Percentiles rank a stretch among this genome's conserved stretches.
Conservation (phyloP, 2,113 vertebrate species). For the Loxodonta africana region DNA sequence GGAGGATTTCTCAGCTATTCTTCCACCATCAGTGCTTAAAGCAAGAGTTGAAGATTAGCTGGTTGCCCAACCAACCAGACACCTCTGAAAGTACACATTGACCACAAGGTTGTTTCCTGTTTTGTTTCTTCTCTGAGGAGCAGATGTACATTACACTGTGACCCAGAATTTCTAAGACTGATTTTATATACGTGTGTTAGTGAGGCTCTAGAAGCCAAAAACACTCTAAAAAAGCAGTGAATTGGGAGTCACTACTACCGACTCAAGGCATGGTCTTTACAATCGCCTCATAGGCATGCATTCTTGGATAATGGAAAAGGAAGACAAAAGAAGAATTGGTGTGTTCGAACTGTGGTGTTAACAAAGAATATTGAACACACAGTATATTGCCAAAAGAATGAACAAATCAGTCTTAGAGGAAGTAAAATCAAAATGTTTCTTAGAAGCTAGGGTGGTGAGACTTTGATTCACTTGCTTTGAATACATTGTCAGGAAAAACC, state of each 20-base stretch:
- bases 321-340: neutral
- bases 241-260: neutral
- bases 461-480: neutral
- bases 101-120: neutral
- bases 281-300: neutral
- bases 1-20: neutral
- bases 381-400: neutral
- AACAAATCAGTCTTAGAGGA: neutral
- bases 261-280: neutral
- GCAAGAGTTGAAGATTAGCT: neutral
- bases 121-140: conserved; percentile 15
- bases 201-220: neutral
- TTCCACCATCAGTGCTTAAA: neutral
- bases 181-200: too few species aligned
- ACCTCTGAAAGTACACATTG: neutral
- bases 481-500: neutral
- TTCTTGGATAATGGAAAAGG: neutral
- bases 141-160: neutral
- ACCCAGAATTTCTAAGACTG: neutral
- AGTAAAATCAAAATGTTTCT: neutral
- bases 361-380: neutral
- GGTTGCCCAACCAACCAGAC: too few species aligned
- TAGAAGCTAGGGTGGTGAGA: neutral
- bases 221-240: neutral
- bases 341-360: neutral